Conservation (phyloP, 2,888 invertebrate species). For the Drosophila nr. medialis region DNA sequence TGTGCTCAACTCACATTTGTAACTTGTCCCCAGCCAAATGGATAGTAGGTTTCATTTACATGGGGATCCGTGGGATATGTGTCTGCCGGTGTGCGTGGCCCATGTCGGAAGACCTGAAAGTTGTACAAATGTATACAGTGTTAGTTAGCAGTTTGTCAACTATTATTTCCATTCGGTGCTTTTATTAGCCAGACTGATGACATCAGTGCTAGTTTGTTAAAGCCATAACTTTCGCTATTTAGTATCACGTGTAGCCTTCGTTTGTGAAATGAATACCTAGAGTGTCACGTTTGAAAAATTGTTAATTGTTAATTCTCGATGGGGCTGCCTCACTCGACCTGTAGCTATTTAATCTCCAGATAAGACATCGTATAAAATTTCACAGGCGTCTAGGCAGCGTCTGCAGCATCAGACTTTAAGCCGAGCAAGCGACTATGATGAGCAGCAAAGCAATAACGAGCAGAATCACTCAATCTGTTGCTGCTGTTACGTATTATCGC, state of each 20-base stretch:
- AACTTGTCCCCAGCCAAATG: slow-evolving; percentile 92
- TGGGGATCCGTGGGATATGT: slow-evolving; percentile 91
- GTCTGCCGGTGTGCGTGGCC: slow-evolving; percentile 90
- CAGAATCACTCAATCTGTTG: not conserved
- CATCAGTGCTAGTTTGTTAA: not conserved
- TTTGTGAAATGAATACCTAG: not conserved
- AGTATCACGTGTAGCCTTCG: not conserved
- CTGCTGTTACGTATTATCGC: not conserved
- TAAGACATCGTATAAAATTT: not conserved
- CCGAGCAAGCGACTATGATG: slow-evolving; percentile 53
- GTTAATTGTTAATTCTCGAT: not conserved
- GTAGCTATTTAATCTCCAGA: not conserved
- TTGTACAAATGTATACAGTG: slow-evolving; percentile 32
- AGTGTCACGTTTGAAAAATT: not conserved
- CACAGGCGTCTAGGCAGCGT: not conserved
- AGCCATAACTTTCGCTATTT: not conserved
- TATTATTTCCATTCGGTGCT: slow-evolving; percentile 10
- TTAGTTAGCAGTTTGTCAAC: slow-evolving; percentile 37
- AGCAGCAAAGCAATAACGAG: slow-evolving; percentile 12
- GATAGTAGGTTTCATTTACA: slow-evolving; percentile 88
- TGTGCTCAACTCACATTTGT: slow-evolving; percentile 88
- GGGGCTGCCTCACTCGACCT: not conserved
- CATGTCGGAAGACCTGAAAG: slow-evolving; percentile 91
- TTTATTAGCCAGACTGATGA: slow-evolving; percentile 31
- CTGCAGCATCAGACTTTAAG: slow-evolving; percentile 13